These are phyloP conservation scores for Otocyon megalotis DNA, from an alignment of 2,113 vertebrate genomes.

Conservation along the genomic window DNA sequence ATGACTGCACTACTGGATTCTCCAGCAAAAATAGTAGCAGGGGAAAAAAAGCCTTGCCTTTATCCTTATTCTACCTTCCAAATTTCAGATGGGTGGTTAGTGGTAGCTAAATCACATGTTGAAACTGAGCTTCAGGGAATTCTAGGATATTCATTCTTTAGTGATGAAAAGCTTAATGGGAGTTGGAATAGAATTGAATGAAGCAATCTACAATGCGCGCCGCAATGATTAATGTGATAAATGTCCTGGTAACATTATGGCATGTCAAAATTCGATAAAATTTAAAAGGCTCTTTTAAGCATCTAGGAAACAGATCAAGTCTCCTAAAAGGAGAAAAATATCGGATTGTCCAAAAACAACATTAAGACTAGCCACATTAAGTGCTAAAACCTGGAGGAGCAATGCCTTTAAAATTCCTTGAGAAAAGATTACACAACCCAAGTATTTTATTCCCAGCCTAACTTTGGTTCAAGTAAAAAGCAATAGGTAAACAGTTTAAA, in stretches of 20 bases:
- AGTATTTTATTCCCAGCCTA: not conserved
- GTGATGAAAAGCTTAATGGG: not conserved
- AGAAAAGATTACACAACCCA: constrained; percentile 1
- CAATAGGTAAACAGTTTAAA: constrained; percentile 24
- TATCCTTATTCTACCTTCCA: not conserved
- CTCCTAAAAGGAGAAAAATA: constrained; percentile 34
- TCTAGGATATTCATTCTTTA: not conserved
- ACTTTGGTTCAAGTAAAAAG: constrained; percentile 10
- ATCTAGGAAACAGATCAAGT: constrained; percentile 25
- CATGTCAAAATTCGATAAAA: constrained; percentile 13
- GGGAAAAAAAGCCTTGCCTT: not conserved
- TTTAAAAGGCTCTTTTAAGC: not conserved
- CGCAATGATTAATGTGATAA: constrained; percentile 31
- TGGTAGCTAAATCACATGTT: not conserved
- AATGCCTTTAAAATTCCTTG: constrained; percentile 1
- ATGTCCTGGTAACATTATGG: not conserved
- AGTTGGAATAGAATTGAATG: not conserved
- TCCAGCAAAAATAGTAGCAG: not conserved
- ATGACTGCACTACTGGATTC: not conserved
- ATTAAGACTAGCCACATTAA: constrained; percentile 25
- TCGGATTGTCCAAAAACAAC: not conserved
- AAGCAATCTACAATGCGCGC: not conserved
- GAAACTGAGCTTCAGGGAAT: not conserved
- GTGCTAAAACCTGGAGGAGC: not conserved
- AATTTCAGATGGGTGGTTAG: not conserved